These are phyloP conservation scores for Mantis religiosa DNA, from an alignment of 2,888 invertebrate species.

Conservation along the genomic window DNA sequence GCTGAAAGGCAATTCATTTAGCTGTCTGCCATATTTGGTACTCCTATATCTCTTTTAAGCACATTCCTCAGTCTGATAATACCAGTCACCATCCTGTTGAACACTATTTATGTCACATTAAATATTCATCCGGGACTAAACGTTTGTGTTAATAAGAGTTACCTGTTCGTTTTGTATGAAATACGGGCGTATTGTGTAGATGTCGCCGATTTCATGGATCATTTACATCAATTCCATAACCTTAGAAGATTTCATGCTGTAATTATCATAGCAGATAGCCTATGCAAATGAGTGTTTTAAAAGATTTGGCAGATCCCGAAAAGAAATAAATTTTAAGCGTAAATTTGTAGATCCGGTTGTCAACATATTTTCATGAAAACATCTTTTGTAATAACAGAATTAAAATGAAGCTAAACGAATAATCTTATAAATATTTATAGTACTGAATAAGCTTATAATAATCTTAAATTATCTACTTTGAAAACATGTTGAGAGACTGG, in stretches of 20 bases:
- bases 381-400: background rate
- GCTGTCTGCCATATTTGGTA: background rate
- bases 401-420: background rate
- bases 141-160: background rate
- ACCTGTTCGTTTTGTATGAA: background rate
- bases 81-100: background rate
- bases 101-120: background rate
- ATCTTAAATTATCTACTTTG: no score
- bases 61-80: background rate
- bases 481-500: no score
- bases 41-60: background rate
- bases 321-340: background rate
- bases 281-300: background rate
- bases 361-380: background rate
- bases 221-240: background rate
- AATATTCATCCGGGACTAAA: background rate
- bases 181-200: background rate
- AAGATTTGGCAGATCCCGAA: background rate
- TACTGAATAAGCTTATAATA: background rate
- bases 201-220: background rate
- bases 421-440: background rate
- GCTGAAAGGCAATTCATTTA: background rate
- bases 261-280: background rate
- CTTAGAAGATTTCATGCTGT: background rate
- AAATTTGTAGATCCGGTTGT: background rate